Evolutionary conservation across 2,113 vertebrate genomes (phyloP).

Genomic region (Sus scrofa): DNA sequence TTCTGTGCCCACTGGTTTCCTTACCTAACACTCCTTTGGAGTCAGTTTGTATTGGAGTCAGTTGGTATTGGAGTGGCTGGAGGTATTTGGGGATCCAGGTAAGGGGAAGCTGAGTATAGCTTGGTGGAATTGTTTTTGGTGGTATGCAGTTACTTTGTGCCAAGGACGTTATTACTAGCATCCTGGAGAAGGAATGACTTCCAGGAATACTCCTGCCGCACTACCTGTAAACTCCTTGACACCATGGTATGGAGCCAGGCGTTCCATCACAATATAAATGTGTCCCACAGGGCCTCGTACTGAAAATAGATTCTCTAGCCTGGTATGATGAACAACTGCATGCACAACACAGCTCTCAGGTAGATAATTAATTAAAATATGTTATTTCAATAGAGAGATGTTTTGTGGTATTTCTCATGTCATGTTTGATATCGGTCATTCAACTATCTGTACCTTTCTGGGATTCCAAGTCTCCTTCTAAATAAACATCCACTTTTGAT

Average conservation of each 20-base stretch:
- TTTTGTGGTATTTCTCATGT: background rate
- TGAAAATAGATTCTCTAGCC: background rate
- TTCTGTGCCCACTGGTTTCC: background rate
- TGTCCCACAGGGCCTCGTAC: too few relatives aligned
- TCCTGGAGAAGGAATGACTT: background rate
- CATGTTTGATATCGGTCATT: background rate
- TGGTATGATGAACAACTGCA: background rate
- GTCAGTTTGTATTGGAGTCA: too few relatives aligned
- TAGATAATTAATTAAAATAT: background rate
- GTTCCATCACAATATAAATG: too few relatives aligned
- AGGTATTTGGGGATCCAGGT: background rate
- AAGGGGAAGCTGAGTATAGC: background rate
- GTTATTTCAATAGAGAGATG: background rate
- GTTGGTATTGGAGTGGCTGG: background rate
- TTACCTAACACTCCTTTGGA: background rate
- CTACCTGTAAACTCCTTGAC: background rate
- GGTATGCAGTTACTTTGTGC: background rate
- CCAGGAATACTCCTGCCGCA: background rate
- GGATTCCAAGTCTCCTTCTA: background rate
- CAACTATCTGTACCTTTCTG: background rate
- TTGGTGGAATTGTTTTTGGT: too few relatives aligned
- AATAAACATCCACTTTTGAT: background rate
- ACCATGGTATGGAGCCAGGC: rapidly evolving
- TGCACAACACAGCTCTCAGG: too few relatives aligned
- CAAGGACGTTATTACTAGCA: background rate